Base-by-base conservation (phyloP, 2,797 vertebrate genomes). In the Premnoplex brunnescens region DNA sequence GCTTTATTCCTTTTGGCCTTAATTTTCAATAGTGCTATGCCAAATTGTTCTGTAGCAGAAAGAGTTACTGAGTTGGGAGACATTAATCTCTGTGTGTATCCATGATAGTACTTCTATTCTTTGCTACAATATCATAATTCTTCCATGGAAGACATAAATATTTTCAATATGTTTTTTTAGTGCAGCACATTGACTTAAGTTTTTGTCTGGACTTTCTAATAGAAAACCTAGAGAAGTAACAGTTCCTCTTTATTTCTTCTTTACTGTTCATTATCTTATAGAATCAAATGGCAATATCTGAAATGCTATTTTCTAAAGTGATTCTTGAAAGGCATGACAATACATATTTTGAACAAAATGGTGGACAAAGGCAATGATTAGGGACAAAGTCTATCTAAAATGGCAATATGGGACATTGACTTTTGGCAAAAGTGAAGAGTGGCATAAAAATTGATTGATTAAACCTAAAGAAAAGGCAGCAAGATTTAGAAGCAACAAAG, bases 91-190 rank as follows among this genome's bases (percentile, higher is more conserved):
- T 34, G 9, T 56, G 28, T 66, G 87, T 92, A 51, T 89, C 44
- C 23, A 46, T 41, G 12, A 36, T 23, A 63, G 43, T 44, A 56
- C 20, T 85, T 86, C 48, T 67, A 32, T 69, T 68, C 37, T 23
- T 77, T 69, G 55, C 12, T 87, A 8, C 16, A 60, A 27, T 64
- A 59, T 8, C 23, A 30, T 43, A 51, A 51, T 77, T 76, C 28
- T 85, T 41, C 14, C 19, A 26, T 74, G 24, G 43, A 87, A 92
- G 16, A 34, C 18, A 67, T 71, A 82, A 82, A 91, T 92, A 80
- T 88, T 89, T 93, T 66, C 37, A 43, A 28, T 60, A 56, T 13
- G 10, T 83, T 82, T 82, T 82, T 85, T 58, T 48, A 36, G 41
- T 23, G 12, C 7, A 67, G 17, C 4, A 9, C 74, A 56, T 71